These are phyloP conservation scores for Acronicta alni DNA, from an alignment of 2,888 invertebrate genomes.

Conservation along the genomic window DNA sequence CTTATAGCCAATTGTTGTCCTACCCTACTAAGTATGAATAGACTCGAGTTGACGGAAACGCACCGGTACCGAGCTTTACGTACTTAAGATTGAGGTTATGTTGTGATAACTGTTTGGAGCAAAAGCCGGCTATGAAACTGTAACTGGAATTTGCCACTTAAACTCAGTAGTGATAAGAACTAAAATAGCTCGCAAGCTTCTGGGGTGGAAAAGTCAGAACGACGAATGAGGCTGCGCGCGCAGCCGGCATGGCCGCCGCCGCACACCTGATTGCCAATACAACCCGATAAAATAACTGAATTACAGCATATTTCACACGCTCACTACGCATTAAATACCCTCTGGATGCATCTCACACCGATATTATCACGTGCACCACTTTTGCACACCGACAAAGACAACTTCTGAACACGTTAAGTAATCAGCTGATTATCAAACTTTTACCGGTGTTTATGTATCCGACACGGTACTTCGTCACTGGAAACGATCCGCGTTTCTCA, in stretches of 20 bases:
- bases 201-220: constrained; percentile 70
- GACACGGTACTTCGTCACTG: constrained; percentile 73
- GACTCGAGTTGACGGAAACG: constrained; percentile 65
- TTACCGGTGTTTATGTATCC: constrained; percentile 82
- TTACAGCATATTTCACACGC: constrained; percentile 73
- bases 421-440: constrained; percentile 88
- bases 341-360: constrained; percentile 61
- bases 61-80: constrained; percentile 79
- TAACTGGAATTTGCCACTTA: constrained; percentile 71
- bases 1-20: constrained; percentile 79
- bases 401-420: constrained; percentile 72
- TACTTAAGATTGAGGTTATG: constrained; percentile 86
- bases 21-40: constrained; percentile 62
- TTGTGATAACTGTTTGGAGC: constrained; percentile 85
- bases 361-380: constrained; percentile 65
- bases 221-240: constrained; percentile 84
- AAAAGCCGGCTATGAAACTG: constrained; percentile 76
- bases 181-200: constrained; percentile 73
- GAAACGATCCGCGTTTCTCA: constrained; percentile 69
- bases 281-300: constrained; percentile 80
- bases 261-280: constrained; percentile 86
- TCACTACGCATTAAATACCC: constrained; percentile 60
- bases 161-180: constrained; percentile 73
- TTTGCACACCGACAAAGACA: constrained; percentile 66
- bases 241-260: constrained; percentile 86